phyloP scores from a whole-genome alignment of 2,113 vertebrate genomes.

The Pteronura brasiliensis region DNA sequence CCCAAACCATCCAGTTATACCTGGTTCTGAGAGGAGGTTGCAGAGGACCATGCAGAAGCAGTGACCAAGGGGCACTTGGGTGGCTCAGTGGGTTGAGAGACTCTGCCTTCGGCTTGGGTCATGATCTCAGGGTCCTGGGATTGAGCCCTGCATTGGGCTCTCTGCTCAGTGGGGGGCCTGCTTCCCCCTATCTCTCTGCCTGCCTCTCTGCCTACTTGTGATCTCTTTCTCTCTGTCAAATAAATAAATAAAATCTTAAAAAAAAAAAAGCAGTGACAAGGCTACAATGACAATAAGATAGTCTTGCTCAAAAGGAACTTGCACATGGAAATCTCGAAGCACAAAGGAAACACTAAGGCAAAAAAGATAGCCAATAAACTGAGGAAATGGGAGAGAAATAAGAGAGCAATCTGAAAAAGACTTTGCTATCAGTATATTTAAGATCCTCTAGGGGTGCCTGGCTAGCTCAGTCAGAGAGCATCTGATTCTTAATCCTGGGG shows the following conservation, averaged over 20 bases:
- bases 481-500: neutral
- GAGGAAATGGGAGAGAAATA: neutral
- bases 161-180: too few relatives aligned
- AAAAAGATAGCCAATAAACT: neutral
- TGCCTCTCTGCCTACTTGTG: too few relatives aligned
- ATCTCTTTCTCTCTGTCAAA: too few relatives aligned
- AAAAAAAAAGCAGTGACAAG: neutral
- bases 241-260: too few relatives aligned
- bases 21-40: neutral
- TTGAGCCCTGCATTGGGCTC: too few relatives aligned
- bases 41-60: neutral
- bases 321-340: neutral
- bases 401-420: neutral
- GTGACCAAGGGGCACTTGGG: too few relatives aligned
- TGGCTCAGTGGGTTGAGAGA: too few relatives aligned
- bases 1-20: neutral
- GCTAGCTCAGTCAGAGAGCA: neutral
- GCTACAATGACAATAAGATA: neutral
- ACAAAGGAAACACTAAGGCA: neutral
- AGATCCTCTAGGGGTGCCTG: neutral
- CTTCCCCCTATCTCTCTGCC: too few relatives aligned
- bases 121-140: too few relatives aligned
- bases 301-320: neutral
- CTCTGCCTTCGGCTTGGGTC: too few relatives aligned
- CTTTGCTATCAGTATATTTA: neutral